A percentile compares a stretch with the other conserved stretches of the same genome.
Conservation (phyloP, 1,140 invertebrate species). For the Apis laboriosa region DNA sequence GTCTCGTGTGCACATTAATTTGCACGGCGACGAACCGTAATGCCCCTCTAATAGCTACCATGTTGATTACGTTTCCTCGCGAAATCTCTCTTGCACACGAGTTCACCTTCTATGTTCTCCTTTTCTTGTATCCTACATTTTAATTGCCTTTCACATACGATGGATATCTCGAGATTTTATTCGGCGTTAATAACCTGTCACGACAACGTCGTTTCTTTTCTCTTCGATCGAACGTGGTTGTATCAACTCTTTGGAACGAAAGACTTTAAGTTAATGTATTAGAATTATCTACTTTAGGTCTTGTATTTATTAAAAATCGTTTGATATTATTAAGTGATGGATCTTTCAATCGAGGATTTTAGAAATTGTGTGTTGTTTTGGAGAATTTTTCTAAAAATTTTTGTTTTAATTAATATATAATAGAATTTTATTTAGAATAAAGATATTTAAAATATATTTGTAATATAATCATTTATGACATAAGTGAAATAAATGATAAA, state of each 20-base stretch:
- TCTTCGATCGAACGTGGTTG: neutral
- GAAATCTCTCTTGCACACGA: neutral
- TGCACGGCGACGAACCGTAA: neutral
- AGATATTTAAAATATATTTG: no score
- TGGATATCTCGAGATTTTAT: neutral
- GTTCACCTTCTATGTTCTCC: neutral
- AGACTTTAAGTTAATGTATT: no score
- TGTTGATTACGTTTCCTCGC: neutral
- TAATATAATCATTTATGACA: no score
- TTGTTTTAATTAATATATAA: no score
- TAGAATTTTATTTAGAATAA: no score
- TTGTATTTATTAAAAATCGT: no score
- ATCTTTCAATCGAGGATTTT: neutral
- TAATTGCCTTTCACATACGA: neutral
- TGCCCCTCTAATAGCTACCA: neutral
- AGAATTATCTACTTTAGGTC: no score
- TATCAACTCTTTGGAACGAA: neutral
- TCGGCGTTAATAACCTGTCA: neutral
- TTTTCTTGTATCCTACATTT: neutral
- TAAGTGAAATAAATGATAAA: no score
- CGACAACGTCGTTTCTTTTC: neutral
- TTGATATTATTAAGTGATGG: neutral
- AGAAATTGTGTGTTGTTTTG: no score
- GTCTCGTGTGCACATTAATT: slow-evolving; percentile 1
- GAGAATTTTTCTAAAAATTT: no score